These are phyloP conservation scores for Athalia cordata DNA, from an alignment of 2,888 invertebrate species.

Conservation along the genomic window DNA sequence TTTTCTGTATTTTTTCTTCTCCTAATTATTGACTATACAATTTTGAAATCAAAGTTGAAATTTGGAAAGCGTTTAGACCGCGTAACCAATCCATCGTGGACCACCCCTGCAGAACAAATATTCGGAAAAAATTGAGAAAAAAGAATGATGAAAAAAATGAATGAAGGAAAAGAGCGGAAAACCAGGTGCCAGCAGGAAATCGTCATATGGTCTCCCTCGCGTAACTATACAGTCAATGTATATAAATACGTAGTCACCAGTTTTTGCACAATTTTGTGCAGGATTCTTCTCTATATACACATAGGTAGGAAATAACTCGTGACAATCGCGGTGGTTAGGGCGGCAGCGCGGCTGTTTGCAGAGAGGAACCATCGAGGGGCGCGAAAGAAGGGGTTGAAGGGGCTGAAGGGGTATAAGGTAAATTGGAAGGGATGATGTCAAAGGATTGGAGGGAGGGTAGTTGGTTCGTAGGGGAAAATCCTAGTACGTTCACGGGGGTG, in stretches of 20 bases:
- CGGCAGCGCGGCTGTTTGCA: conserved; percentile 22
- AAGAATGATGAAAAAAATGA: conserved; percentile 52
- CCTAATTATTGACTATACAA: too few species aligned
- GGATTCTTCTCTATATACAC: conserved; percentile 46
- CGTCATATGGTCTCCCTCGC: conserved; percentile 59
- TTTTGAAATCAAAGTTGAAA: too few species aligned
- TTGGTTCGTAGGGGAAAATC: conserved; percentile 12
- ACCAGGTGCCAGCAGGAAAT: conserved; percentile 67
- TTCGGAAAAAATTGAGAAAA: conserved; percentile 43
- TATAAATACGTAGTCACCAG: neutral
- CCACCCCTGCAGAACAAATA: conserved; percentile 39
- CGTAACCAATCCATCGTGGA: too few species aligned
- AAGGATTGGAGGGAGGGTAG: conserved; percentile 42
- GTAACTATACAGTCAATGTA: neutral
- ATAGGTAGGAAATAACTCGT: conserved; percentile 57
- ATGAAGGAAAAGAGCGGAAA: conserved; percentile 59
- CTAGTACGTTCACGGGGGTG: conserved; percentile 51
- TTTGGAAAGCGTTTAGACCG: too few species aligned
- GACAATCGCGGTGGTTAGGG: conserved; percentile 65
- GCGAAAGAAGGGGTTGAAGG: conserved; percentile 44
- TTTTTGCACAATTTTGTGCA: neutral
- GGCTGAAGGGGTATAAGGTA: conserved; percentile 36
- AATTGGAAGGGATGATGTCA: neutral
- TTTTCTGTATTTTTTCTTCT: too few species aligned
- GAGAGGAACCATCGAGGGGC: neutral